Conservation (phyloP, 2,113 vertebrate genomes). For the Peromyscus californicus region DNA sequence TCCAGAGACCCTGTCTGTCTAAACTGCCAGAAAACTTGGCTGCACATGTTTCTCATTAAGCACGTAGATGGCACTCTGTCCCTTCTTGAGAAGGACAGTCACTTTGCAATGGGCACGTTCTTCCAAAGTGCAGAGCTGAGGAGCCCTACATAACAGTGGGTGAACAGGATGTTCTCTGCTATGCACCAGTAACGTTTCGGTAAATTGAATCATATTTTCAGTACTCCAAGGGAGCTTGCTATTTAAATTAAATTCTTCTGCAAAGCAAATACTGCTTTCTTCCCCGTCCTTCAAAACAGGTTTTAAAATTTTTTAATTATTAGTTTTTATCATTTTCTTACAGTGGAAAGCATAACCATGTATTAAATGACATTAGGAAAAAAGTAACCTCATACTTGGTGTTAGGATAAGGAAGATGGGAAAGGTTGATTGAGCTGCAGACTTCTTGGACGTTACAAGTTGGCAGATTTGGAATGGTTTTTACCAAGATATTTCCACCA, state of each 20-base stretch:
- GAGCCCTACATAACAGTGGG: conserved; percentile 2
- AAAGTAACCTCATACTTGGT: conserved; percentile 24
- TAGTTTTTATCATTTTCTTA: conserved; percentile 2
- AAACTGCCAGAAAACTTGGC: not conserved
- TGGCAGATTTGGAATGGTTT: conserved; percentile 49
- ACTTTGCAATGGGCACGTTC: not conserved
- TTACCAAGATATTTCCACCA: conserved; percentile 58
- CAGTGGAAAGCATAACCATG: not conserved
- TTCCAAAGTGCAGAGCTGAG: not conserved
- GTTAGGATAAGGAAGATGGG: conserved; percentile 9
- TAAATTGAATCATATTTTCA: conserved; percentile 70
- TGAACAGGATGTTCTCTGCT: conserved; percentile 30
- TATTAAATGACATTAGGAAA: not conserved
- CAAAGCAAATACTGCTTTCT: conserved; percentile 40
- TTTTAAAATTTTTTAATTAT: not conserved
- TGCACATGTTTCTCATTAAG: not conserved
- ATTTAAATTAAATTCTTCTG: conserved; percentile 67
- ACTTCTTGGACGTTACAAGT: not conserved
- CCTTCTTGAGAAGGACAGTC: not conserved
- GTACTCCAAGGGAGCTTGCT: conserved; percentile 47
- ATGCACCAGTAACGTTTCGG: conserved; percentile 16
- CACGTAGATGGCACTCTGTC: conserved; percentile 5
- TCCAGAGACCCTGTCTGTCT: not conserved
- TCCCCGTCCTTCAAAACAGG: not conserved
- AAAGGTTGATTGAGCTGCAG: not conserved